Conservation (phyloP, 2,888 invertebrate genomes). For the Dexiosoma caninum region DNA sequence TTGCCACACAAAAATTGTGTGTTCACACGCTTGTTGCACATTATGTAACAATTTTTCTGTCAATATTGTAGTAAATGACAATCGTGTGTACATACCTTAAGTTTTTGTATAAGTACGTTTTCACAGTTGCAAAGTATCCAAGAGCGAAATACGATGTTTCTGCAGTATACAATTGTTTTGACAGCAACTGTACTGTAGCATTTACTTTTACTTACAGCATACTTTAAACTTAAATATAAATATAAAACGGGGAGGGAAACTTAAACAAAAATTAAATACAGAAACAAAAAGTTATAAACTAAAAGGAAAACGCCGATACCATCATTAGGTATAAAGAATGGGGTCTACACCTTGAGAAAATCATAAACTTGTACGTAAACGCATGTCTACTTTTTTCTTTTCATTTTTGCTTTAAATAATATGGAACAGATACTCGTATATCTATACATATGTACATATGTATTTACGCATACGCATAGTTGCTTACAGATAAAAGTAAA, state of each 20-base stretch:
- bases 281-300: slow-evolving; percentile 37
- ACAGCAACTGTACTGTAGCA: slow-evolving; percentile 43
- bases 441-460: no score
- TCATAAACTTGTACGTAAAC: slow-evolving; percentile 25
- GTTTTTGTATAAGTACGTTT: no score
- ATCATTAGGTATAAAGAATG: slow-evolving; percentile 41
- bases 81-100: no score
- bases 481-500: slow-evolving; percentile 30
- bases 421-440: not conserved
- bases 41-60: no score
- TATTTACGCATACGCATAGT: slow-evolving; percentile 49
- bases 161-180: not conserved
- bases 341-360: slow-evolving; percentile 50
- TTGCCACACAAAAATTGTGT: no score
- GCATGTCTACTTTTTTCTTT: not conserved
- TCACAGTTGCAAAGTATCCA: no score
- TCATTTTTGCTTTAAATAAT: not conserved
- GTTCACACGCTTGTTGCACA: no score
- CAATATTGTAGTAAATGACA: no score
- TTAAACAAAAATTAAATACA: slow-evolving; percentile 29
- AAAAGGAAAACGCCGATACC: slow-evolving; percentile 35
- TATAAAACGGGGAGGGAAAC: slow-evolving; percentile 41
- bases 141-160: no score
- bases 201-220: slow-evolving; percentile 42
- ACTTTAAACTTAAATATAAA: not conserved